Evolutionary conservation across 1,140 invertebrate species (phyloP).

Genomic region (Atta cephalotes): DNA sequence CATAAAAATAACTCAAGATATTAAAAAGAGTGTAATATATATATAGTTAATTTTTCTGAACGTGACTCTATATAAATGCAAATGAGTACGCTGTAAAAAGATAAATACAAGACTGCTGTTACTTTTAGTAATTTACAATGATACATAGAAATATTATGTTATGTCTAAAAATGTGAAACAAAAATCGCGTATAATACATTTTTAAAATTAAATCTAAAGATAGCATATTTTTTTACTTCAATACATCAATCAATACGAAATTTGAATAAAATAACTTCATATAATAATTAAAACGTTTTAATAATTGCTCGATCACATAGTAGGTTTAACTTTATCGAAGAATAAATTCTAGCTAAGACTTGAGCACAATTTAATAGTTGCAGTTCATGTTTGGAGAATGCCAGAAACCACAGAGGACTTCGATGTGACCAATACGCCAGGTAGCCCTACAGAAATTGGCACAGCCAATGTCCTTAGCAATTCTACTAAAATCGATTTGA

Average conservation of each 20-base stretch:
- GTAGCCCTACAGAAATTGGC: background rate
- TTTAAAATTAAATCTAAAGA: background rate
- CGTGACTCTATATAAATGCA: background rate
- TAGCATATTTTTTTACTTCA: background rate
- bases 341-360: background rate
- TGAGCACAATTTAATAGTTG: background rate
- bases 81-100: background rate
- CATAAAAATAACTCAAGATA: background rate
- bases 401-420: constrained; percentile 29
- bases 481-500: constrained; percentile 39
- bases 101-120: background rate
- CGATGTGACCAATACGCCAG: background rate
- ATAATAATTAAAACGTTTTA: background rate
- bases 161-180: background rate
- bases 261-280: background rate
- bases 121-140: background rate
- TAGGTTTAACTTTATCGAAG: background rate
- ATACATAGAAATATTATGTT: background rate
- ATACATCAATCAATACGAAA: background rate
- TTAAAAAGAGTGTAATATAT: background rate
- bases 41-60: background rate
- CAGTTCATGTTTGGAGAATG: background rate
- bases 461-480: constrained; percentile 12
- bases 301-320: background rate
- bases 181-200: background rate